A percentile compares a stretch with the other conserved stretches of the same genome.
Conservation (phyloP, 1,140 invertebrate species). For the Drosophila arizonae region DNA sequence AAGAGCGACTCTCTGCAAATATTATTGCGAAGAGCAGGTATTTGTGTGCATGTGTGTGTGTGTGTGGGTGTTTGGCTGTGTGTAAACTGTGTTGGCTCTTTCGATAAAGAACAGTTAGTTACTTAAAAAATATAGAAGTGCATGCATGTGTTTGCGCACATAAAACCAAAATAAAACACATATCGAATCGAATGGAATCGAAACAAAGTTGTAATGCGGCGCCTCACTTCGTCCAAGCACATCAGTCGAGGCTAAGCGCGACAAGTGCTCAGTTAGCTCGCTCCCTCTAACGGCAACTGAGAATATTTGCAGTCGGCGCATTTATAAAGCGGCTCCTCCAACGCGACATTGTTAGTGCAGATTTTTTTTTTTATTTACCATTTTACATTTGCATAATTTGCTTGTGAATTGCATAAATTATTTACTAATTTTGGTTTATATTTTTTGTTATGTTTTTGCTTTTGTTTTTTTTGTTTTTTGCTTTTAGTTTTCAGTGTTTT, state of each 20-base stretch:
- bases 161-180: constrained; percentile 4
- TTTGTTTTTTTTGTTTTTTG: too few species aligned
- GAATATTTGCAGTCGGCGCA: constrained; percentile 2
- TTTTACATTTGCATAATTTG: constrained; percentile 5
- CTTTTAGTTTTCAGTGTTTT: too few species aligned
- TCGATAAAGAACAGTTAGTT: constrained; percentile 50
- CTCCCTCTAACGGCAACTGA: neutral
- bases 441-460: neutral
- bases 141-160: constrained; percentile 7
- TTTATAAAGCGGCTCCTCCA: constrained; percentile 6
- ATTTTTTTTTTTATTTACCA: neutral
- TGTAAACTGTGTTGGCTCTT: constrained; percentile 8
- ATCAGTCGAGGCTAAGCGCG: constrained; percentile 38
- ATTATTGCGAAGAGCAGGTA: neutral
- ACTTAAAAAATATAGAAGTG: constrained; percentile 24
- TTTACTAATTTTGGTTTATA: constrained; percentile 5
- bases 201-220: constrained; percentile 57
- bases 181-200: constrained; percentile 36
- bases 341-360: neutral
- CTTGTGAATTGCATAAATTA: too few species aligned
- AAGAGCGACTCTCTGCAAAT: constrained; percentile 17
- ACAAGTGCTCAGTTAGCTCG: constrained; percentile 42
- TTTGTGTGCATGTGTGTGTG: neutral
- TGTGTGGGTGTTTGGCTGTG: neutral
- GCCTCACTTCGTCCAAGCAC: neutral